Percentiles rank a stretch among this genome's conserved stretches.
phyloP scores from a whole-genome alignment of 2,113 vertebrate species.

The Sciurus niger region DNA sequence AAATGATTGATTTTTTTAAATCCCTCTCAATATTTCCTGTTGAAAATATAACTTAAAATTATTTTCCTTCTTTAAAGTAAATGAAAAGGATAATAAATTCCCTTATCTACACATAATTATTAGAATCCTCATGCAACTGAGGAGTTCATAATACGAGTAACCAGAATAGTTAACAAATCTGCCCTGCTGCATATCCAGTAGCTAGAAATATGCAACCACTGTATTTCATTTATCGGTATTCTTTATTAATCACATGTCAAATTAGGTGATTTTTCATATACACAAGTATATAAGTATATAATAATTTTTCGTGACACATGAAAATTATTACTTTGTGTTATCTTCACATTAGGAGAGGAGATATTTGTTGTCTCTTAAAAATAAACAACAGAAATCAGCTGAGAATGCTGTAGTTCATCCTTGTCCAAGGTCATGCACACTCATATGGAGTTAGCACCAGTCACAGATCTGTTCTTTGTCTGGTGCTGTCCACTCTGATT shows the following conservation, averaged over 20 bases:
- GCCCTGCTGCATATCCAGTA: not conserved
- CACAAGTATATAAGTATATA: not conserved
- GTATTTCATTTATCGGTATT: not conserved
- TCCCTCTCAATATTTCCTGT: not conserved
- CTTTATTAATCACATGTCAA: not conserved
- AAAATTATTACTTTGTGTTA: not conserved
- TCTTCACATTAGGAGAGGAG: not conserved
- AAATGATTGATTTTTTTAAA: slow-evolving; percentile 13
- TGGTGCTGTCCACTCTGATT: not conserved
- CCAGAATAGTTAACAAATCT: not conserved
- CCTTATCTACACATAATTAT: not conserved
- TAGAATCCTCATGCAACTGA: not conserved
- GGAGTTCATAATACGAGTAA: not conserved
- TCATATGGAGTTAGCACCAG: not conserved
- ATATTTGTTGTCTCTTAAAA: not conserved
- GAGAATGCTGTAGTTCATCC: not conserved
- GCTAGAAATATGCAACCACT: not conserved
- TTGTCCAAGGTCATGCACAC: not conserved
- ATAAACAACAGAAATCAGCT: not conserved
- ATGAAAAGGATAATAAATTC: not conserved
- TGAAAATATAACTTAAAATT: not conserved
- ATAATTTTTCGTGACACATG: not conserved
- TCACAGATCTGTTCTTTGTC: not conserved
- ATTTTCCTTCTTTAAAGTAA: not conserved
- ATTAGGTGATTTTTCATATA: not conserved